phyloP scores from a whole-genome alignment of 2,888 invertebrate genomes.

The Zonitis immaculata region DNA sequence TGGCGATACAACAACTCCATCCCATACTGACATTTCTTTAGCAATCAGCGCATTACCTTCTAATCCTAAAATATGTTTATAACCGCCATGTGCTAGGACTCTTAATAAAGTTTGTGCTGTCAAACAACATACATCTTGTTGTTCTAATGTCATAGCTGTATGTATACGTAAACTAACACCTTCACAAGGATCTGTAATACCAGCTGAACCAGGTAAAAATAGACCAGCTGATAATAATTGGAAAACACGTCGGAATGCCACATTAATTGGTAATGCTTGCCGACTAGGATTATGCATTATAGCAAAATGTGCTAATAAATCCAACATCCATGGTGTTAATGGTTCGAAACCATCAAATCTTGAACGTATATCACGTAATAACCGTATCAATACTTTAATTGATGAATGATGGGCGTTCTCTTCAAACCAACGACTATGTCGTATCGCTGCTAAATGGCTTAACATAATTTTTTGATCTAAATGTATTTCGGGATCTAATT shows the following conservation, averaged over 20 bases:
- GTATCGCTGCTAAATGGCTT: slow-evolving; percentile 87
- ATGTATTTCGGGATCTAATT: slow-evolving; percentile 84
- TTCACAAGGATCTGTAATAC: slow-evolving; percentile 93
- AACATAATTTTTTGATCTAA: slow-evolving; percentile 72
- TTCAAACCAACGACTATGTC: slow-evolving; percentile 97
- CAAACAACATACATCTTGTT: slow-evolving; percentile 89
- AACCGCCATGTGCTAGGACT: slow-evolving; percentile 89
- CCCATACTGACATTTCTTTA: slow-evolving; percentile 93
- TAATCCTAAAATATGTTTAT: slow-evolving; percentile 79
- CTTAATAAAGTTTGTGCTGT: slow-evolving; percentile 91
- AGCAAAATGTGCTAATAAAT: slow-evolving; percentile 91
- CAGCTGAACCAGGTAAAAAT: slow-evolving; percentile 90
- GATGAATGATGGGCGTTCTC: slow-evolving; percentile 97
- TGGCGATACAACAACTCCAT: slow-evolving; percentile 93
- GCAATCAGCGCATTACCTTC: slow-evolving; percentile 54
- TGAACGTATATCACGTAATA: slow-evolving; percentile 86
- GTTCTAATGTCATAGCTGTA: slow-evolving; percentile 83
- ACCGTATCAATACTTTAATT: slow-evolving; percentile 85
- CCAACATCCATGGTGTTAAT: slow-evolving; percentile 94
- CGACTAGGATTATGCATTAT: slow-evolving; percentile 94
- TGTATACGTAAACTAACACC: slow-evolving; percentile 84
- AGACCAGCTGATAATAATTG: slow-evolving; percentile 90
- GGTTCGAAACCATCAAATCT: slow-evolving; percentile 88
- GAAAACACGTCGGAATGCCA: slow-evolving; percentile 86
- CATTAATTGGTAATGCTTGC: slow-evolving; percentile 87